Base-by-base conservation (phyloP, 2,113 vertebrate species). In the Cryptomyrus ogoouensis region DNA sequence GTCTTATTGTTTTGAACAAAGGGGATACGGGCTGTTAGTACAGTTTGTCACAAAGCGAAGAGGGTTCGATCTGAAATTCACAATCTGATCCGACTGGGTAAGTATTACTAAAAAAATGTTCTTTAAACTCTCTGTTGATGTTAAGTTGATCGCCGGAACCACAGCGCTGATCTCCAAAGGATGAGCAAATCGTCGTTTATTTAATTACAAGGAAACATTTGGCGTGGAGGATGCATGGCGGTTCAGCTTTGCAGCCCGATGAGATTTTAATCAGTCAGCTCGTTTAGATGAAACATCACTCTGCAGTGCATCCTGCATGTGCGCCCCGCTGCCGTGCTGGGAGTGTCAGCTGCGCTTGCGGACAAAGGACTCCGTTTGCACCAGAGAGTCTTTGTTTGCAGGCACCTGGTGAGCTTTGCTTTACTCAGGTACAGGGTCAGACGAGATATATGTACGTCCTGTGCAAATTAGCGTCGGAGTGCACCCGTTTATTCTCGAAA, bases 1-100 rank as follows among this genome's bases (percentile, higher is more conserved):
- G 44, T 27, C 19, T 86, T 86, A 47, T 31, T 85, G 83, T 86
- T n/a, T 50, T 47, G 83, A 86, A 86, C 83, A 86, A 86, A 86
- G 44, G 46, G 83, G 44, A 47, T 27, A 47, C 24, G 10, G 9
- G 19, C 21, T 85, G 17, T 50, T 49, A 49, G 21, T 49, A 13
- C 83, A 47, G 21, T 42, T 24, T 49, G 24, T n/a, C 46, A 50
- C 83, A 49, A 49, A 86, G 10, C 83, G 35, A 80, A 80, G 44
- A 86, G 24, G 47, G 10, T 31, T 21, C 83, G 83, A 47, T 27
- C 21, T 86, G 21, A 86, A 27, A 47, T 86, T 86, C 44, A 50
- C n/a, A 47, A 13, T 24, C 47, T n/a, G 46, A 46, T 50, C 7
- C 83, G 10, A 49, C 46, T 21, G 5, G 83, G 83, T 86, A 49